These are phyloP conservation scores for Parus major DNA, from an alignment of 2,113 vertebrate genomes.

Conservation along the genomic window DNA sequence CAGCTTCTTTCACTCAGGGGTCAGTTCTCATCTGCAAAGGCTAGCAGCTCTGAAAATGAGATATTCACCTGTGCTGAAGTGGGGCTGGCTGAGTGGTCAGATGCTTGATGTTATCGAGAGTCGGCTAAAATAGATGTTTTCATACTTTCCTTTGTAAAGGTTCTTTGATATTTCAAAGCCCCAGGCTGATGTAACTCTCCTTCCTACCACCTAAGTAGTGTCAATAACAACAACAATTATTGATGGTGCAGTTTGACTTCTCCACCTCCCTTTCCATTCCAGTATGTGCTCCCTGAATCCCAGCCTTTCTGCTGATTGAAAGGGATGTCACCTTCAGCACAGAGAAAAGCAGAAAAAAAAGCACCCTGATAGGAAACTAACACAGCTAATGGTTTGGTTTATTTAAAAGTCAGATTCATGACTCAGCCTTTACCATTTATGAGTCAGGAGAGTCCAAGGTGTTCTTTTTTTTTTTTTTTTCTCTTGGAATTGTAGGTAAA, in stretches of 20 bases:
- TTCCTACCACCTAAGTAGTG: not conserved
- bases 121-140: not conserved
- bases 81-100: not conserved
- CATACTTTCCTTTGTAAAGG: not conserved
- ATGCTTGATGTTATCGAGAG: not conserved
- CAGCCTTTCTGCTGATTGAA: not conserved
- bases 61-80: not conserved
- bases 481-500: not conserved
- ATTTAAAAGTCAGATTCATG: not conserved
- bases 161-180: not conserved
- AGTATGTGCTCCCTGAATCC: not conserved
- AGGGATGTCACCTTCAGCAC: not conserved
- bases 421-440: not conserved
- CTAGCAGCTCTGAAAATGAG: not conserved
- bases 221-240: not conserved
- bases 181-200: not conserved
- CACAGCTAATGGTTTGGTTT: not conserved
- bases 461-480: not conserved
- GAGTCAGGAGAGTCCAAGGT: constrained; percentile 2
- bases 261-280: not conserved
- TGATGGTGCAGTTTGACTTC: not conserved
- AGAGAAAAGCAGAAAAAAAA: not conserved
- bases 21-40: not conserved
- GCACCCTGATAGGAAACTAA: not conserved
- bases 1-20: not conserved